Evolutionary conservation across 2,113 vertebrate genomes (phyloP), one percentile per base, ranked within the genome.

Genomic region (Nycticorax nycticorax): DNA sequence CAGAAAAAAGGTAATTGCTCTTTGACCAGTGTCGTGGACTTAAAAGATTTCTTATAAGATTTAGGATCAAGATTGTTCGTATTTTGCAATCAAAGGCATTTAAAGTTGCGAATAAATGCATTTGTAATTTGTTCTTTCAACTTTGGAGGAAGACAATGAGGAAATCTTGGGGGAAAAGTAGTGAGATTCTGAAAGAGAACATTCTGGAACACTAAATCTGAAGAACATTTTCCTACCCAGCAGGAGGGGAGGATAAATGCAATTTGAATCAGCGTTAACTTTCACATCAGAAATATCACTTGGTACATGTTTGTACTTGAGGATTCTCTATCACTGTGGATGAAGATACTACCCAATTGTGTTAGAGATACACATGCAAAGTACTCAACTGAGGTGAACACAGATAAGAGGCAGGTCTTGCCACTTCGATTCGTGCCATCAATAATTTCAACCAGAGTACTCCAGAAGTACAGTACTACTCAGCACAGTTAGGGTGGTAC

Each of bases 271-370:
- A 53, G 39, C 4, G 0, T 89, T 93, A 92, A 90, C 64, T 56
- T 91, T 93, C 85, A 89, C 55, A 73, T 69, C 81, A 93, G 86
- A 87, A 96, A 85, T 93, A 92, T 75, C 92, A 79, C 57, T 76
- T 27, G 53, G 53, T 75, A 73, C 52, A 19, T 84, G 80, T 71
- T 78, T 84, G 64, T 94, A 81, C 57, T 94, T 85, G 71, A 86
- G 64, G 35, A 48, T 91, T 68, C 80, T 92, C 66, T 89, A 8
- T 91, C 69, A 23, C 16, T 89, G 53, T 27, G 87, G 32, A 39
- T 87, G 88, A 87, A 68, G 92, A 56, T 60, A 37, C 53, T 76
- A 72, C 33, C 56, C 77, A 79, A 2, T 39, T 76, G 21, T 60
- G 30, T 63, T 48, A 62, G 76, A 75, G 62, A 45, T 23, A 78